A percentile compares a stretch with the other conserved stretches of the same genome.
These are phyloP conservation scores for Ctenosaura bakeri DNA, from an alignment of 2,797 vertebrate species.

Conservation along the genomic window DNA sequence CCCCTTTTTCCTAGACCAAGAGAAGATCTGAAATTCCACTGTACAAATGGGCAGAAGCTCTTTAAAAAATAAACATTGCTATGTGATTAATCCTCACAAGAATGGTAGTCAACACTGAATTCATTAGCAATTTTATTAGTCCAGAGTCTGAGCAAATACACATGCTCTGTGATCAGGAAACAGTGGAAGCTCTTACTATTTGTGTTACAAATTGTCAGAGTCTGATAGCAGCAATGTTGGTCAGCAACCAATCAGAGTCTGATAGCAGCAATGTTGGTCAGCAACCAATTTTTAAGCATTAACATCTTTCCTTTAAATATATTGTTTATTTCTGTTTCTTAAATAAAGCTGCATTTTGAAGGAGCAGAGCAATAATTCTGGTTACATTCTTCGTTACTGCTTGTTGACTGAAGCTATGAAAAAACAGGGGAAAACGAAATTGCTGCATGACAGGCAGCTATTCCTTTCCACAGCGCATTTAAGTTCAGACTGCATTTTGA, in stretches of 20 bases:
- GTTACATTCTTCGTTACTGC: conserved; percentile 44
- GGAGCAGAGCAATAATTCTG: conserved; percentile 35
- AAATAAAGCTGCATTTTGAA: conserved; percentile 39
- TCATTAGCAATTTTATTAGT: neutral
- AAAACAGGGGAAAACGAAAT: neutral
- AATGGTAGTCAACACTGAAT: neutral
- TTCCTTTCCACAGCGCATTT: neutral
- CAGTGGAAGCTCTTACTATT: conserved; percentile 2
- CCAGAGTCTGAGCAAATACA: neutral
- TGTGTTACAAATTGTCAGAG: neutral
- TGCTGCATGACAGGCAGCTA: conserved; percentile 2
- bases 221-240: conserved; percentile 31
- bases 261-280: conserved; percentile 43
- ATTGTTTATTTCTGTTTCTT: conserved; percentile 20
- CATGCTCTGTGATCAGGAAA: neutral
- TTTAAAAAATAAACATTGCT: neutral
- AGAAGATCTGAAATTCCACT: too few species aligned
- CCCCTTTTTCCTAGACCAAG: too few species aligned
- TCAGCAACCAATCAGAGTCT: conserved; percentile 34
- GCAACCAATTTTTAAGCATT: conserved; percentile 32
- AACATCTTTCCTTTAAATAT: conserved; percentile 8
- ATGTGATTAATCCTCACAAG: neutral
- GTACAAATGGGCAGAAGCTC: neutral
- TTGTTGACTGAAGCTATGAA: conserved; percentile 18
- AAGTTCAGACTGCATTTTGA: conserved; percentile 14